Evolutionary conservation across 2,888 invertebrate genomes (phyloP).

Genomic region (Hololepta plana): DNA sequence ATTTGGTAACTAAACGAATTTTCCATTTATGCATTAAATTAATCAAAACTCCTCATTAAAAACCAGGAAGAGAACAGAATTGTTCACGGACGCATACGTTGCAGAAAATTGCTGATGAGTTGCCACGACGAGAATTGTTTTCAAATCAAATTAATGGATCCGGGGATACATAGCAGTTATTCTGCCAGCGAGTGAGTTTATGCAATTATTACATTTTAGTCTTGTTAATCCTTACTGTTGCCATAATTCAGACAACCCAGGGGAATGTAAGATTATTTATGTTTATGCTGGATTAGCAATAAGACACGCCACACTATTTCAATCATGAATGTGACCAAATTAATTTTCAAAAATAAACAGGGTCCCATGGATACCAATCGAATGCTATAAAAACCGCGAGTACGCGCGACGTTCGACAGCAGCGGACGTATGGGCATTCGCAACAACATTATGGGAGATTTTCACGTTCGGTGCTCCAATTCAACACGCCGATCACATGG

Average conservation of each 20-base stretch:
- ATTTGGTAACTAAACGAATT: conserved; percentile 39
- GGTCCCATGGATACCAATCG: conserved; percentile 80
- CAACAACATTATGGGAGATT: conserved; percentile 84
- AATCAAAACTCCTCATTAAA: no score
- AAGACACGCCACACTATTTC: no score
- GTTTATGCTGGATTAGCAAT: no score
- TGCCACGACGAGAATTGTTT: conserved; percentile 49
- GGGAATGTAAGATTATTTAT: no score
- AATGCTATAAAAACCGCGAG: conserved; percentile 53
- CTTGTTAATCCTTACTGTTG: not conserved
- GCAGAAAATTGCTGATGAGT: conserved; percentile 64
- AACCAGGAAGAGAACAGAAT: conserved; percentile 54
- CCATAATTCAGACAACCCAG: no score
- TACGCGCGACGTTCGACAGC: conserved; percentile 46
- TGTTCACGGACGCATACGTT: conserved; percentile 72
- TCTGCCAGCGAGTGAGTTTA: conserved; percentile 44
- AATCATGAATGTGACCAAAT: no score
- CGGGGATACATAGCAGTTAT: conserved; percentile 49
- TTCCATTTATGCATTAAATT: no score
- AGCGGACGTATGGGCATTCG: conserved; percentile 83
- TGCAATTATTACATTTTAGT: conserved; percentile 2
- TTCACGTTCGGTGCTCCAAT: conserved; percentile 53
- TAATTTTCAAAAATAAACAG: no score
- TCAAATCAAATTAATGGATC: conserved; percentile 66
- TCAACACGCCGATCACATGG: conserved; percentile 16